Percentiles rank a stretch among this genome's conserved stretches.
phyloP scores from a whole-genome alignment of 2,113 vertebrate species.

The Pteronura brasiliensis region DNA sequence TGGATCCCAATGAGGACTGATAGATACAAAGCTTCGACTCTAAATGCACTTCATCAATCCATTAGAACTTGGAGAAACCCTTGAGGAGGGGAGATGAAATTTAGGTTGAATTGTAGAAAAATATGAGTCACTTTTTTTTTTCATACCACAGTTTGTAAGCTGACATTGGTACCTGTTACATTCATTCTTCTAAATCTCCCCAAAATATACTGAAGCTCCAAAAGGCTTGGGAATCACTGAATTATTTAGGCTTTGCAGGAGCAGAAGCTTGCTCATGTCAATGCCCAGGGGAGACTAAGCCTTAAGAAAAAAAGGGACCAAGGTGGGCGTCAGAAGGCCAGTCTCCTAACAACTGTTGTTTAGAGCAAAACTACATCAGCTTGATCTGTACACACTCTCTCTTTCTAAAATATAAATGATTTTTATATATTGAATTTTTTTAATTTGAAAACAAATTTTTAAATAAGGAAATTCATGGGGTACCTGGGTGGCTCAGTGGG shows the following conservation, averaged over 20 bases:
- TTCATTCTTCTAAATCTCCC: neutral
- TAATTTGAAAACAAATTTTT: neutral
- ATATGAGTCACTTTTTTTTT: neutral
- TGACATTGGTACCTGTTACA: neutral
- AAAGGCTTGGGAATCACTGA: neutral
- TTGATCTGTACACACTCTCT: neutral
- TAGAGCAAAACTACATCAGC: neutral
- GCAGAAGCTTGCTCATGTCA: neutral
- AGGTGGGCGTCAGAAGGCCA: neutral
- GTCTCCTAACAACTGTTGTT: neutral
- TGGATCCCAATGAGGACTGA: neutral
- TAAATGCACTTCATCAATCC: no score
- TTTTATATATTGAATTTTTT: neutral
- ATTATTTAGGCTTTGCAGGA: neutral
- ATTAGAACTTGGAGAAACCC: neutral
- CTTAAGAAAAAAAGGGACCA: neutral
- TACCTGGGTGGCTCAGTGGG: no score
- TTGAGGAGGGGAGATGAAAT: neutral
- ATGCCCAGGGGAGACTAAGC: neutral
- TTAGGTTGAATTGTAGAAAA: neutral
- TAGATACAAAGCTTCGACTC: neutral
- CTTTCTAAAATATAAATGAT: neutral
- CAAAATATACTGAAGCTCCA: neutral
- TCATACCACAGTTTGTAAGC: neutral
- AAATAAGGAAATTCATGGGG: no score